These are phyloP conservation scores for Oryzias javanicus DNA, from an alignment of 2,113 vertebrate genomes.

Conservation along the genomic window DNA sequence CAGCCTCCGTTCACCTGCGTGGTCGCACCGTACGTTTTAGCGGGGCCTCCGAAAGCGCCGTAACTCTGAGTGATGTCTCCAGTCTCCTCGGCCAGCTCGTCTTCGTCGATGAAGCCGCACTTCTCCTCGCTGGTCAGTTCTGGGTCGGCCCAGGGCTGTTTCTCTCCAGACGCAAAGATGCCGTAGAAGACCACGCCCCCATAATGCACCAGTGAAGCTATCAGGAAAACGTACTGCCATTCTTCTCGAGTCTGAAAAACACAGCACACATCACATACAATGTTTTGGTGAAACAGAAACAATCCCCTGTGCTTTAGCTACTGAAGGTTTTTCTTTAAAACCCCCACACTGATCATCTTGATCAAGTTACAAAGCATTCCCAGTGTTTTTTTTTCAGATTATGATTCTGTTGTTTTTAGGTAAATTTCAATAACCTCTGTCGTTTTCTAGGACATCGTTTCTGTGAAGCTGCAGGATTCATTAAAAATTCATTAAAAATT, in stretches of 20 bases:
- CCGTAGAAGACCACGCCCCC: slow-evolving; percentile 97
- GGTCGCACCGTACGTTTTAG: slow-evolving; percentile 93
- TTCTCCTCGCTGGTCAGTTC: slow-evolving; percentile 97
- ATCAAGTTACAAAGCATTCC: too few species aligned
- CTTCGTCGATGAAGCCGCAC: slow-evolving; percentile 97
- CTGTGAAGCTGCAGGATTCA: too few species aligned
- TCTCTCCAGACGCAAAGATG: slow-evolving; percentile 95
- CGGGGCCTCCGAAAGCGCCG: slow-evolving; percentile 85
- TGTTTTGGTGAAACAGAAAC: too few species aligned
- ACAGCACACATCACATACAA: background rate
- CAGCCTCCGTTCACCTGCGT: slow-evolving; percentile 93
- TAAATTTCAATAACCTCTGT: too few species aligned
- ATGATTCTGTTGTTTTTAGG: too few species aligned
- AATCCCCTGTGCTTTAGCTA: too few species aligned
- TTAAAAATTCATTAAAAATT: too few species aligned
- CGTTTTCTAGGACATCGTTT: too few species aligned
- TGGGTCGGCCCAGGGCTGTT: slow-evolving; percentile 97
- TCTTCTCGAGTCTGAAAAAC: slow-evolving; percentile 88
- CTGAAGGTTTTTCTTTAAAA: too few species aligned
- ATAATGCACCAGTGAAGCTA: slow-evolving; percentile 93
- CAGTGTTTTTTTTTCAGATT: too few species aligned
- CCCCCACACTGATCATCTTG: too few species aligned
- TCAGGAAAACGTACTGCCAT: slow-evolving; percentile 98
- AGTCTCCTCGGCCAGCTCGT: slow-evolving; percentile 96
- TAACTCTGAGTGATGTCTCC: slow-evolving; percentile 96